Conservation (phyloP, 37 sponge, comb jelly and placozoan genomes). For the Chondrosia reniformis region DNA sequence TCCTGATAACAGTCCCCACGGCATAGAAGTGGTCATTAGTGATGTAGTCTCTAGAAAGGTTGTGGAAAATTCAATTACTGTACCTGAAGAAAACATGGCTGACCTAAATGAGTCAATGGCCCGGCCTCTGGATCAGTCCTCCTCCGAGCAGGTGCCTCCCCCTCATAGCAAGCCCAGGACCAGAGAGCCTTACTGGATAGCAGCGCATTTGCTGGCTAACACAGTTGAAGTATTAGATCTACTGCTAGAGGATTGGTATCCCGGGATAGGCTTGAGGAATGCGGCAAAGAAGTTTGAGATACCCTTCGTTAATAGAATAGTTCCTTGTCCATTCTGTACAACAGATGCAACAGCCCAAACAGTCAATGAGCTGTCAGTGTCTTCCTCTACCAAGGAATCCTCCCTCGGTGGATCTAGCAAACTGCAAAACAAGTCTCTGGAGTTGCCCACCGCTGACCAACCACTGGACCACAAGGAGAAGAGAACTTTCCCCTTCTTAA, state of each 20-base stretch:
- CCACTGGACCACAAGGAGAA: not conserved
- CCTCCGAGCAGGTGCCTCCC: not conserved
- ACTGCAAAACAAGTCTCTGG: not conserved
- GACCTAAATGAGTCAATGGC: not conserved
- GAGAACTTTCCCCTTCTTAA: not conserved
- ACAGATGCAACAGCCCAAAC: not conserved
- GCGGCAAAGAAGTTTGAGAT: conserved; percentile 34
- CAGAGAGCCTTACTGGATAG: conserved; percentile 59
- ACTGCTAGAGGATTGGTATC: conserved; percentile 91
- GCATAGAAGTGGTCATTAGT: conserved; percentile 68
- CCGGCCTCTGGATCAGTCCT: not conserved
- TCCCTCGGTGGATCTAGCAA: not conserved
- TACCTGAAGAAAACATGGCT: not conserved
- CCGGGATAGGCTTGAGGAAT: conserved; percentile 70
- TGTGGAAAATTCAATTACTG: not conserved
- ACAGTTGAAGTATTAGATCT: conserved; percentile 65
- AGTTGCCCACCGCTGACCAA: not conserved
- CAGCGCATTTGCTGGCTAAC: conserved; percentile 66
- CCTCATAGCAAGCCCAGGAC: not conserved
- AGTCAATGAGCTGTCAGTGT: not conserved
- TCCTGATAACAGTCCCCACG: conserved; percentile 32
- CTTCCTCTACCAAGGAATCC: not conserved
- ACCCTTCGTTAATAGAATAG: conserved; percentile 77
- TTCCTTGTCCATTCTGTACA: conserved; percentile 87
- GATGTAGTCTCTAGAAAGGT: conserved; percentile 56